Conservation (phyloP, 1,140 invertebrate species). For the Zaprionus camerounensis region DNA sequence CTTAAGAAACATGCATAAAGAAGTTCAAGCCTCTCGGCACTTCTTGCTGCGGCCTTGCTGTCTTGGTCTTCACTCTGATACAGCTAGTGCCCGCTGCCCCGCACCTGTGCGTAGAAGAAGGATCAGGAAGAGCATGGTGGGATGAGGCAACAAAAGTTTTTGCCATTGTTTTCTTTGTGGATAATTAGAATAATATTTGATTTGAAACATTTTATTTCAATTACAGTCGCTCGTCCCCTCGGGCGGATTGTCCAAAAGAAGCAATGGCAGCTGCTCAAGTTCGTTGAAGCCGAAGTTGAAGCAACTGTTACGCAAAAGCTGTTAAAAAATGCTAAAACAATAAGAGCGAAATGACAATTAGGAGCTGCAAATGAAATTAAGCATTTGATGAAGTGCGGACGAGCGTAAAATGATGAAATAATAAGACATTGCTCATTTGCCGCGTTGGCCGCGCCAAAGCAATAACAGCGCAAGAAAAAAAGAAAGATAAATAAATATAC, state of each 20-base stretch:
- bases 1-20: constrained; percentile 32
- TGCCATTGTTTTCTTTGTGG: constrained; percentile 65
- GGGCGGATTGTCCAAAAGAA: constrained; percentile 58
- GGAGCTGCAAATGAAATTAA: constrained; percentile 62
- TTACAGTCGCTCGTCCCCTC: constrained; percentile 45
- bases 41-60: background rate
- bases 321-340: constrained; percentile 63
- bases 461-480: background rate
- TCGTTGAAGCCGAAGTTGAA: constrained; percentile 63
- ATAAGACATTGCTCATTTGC: constrained; percentile 47
- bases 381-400: constrained; percentile 64
- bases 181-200: constrained; percentile 82
- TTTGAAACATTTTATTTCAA: constrained; percentile 81
- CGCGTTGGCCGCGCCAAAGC: constrained; percentile 17
- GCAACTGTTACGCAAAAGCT: constrained; percentile 46
- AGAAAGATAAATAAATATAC: constrained; percentile 33
- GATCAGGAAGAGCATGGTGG: background rate
- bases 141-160: constrained; percentile 40
- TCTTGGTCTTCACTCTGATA: background rate
- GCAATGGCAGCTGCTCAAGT: constrained; percentile 53
- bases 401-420: constrained; percentile 75
- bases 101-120: background rate
- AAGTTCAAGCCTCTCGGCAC: constrained; percentile 5
- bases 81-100: background rate
- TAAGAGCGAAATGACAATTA: constrained; percentile 69